Evolutionary conservation across 2,113 vertebrate species (phyloP), one percentile per base, ranked within the genome.

Genomic region (Dascyllus trimaculatus): DNA sequence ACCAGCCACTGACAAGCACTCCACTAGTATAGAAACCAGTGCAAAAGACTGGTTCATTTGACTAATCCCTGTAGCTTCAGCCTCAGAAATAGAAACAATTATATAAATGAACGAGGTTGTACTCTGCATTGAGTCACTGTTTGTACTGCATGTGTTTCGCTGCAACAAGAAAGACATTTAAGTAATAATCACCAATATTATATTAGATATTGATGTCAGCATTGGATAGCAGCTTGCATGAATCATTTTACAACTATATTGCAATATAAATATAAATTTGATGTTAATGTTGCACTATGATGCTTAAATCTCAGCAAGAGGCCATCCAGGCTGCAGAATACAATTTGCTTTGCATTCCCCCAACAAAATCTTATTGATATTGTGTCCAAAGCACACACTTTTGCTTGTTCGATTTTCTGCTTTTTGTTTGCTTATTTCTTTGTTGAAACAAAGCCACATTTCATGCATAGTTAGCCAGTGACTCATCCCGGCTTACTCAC

Each of bases 1-100:
- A 74, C 88, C 88, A 89, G 81, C 53, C 87, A 83, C 75, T 32
- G 45, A 53, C 79, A 61, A 65, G 75, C 81, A 83, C 82, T 29
- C 52, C 40, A n/a, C 52, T 17, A 57, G 38, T 56, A 60, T 58
- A 57, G 75, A 70, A 69, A 71, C 21, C 54, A 38, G 54, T 70
- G 65, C 35, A 73, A 67, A 73, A 59, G 21, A 57, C 58, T 76
- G 70, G 52, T 61, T 83, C 54, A 56, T 53, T 46, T 43, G 25
- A 40, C 65, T 81, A 89, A 88, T 85, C 88, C 75, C 19, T 26
- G 46, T 62, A 63, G 78, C 65, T 80, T 71, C 29, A 11, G 15
- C 11, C 5, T 25, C 22, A 60, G 32, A 75, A 90, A 69, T 56
- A 73, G 58, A 76, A 68, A 11, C 24, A 5, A 65, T 90, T 86